Evolutionary conservation across 2,797 vertebrate genomes (phyloP), one percentile per base, ranked within the genome.

Genomic region (Coregonus sp.): DNA sequence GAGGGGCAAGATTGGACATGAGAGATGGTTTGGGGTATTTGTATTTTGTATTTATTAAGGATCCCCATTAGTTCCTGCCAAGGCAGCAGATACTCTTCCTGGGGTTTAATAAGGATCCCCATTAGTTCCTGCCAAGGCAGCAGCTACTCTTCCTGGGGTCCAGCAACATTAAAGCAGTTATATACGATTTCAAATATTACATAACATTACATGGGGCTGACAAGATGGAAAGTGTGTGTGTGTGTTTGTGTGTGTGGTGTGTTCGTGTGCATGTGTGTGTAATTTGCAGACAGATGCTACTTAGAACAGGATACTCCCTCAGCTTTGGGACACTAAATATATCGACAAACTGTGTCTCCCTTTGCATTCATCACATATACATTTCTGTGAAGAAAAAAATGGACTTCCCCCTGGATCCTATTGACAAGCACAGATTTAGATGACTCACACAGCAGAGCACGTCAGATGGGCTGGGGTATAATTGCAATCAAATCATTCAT

Each of bases 201-300:
- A 40, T 40, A 1, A 40, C 40, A 40, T 40, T 40, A 40, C 40
- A 40, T 61, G 59, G n/a, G 59, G 59, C 59, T 2, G 59, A 3
- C 7, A 20, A 20, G 20, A 20, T 61, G 59, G 65, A 18, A 37
- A 3, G 7, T 70, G 68, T 70, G 16, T 70, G 16, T 70, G 35
- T 25, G 31, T 33, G 31, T 33, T 33, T 33, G 31, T 33, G 31
- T 37, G 4, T 69, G 14, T 47, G 68, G 35, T 40, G 67, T 69
- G 35, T 40, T 35, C 3, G 29, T 70, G 68, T 15, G 35, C 9
- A 2, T 47, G 40, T 47, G 68, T 70, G 33, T 78, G 50, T 52
- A 66, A 47, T 76, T 54, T 80, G 79, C 75, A 76, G 74, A 80
- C 71, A 83, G 65, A 77, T 73, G 73, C 65, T 33, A 50, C 29